Conservation (phyloP, 2,888 invertebrate species). For the Watsonalla cultraria region DNA sequence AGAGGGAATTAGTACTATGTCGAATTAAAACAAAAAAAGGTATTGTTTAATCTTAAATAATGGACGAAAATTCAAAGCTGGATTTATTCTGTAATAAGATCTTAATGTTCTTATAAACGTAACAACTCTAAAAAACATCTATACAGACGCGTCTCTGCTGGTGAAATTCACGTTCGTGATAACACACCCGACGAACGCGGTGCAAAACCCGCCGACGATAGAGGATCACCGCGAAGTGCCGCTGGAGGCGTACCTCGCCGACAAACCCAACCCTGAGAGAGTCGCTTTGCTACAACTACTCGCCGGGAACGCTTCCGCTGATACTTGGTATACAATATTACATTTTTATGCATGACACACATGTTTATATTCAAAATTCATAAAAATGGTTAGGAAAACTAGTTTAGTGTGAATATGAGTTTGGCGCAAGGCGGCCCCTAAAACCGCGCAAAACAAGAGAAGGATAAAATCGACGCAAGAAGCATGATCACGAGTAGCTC, state of each 20-base stretch:
- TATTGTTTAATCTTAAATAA: too few relatives aligned
- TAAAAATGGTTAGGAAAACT: background rate
- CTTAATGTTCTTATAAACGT: background rate
- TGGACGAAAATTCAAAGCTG: too few relatives aligned
- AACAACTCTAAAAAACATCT: too few relatives aligned
- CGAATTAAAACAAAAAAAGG: too few relatives aligned
- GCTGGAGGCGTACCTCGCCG: slow-evolving; percentile 70
- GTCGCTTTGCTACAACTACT: slow-evolving; percentile 81
- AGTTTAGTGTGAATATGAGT: background rate
- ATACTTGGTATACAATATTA: slow-evolving; percentile 58
- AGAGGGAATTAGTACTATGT: too few relatives aligned
- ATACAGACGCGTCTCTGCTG: slow-evolving; percentile 78
- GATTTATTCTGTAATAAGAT: too few relatives aligned
- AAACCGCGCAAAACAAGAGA: too few relatives aligned
- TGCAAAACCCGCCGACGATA: slow-evolving; percentile 84
- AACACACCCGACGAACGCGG: slow-evolving; percentile 84
- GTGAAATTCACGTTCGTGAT: slow-evolving; percentile 86
- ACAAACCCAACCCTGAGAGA: slow-evolving; percentile 79
- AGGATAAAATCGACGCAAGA: too few relatives aligned
- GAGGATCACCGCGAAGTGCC: slow-evolving; percentile 79
- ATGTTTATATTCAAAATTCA: background rate
- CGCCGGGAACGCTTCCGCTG: slow-evolving; percentile 48
- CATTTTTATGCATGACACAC: background rate
- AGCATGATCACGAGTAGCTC: too few relatives aligned
- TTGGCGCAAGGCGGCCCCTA: too few relatives aligned